A percentile compares a stretch with the other conserved stretches of the same genome.
phyloP scores from a whole-genome alignment of 2,113 vertebrate genomes.

The Aleadryas rufinucha region DNA sequence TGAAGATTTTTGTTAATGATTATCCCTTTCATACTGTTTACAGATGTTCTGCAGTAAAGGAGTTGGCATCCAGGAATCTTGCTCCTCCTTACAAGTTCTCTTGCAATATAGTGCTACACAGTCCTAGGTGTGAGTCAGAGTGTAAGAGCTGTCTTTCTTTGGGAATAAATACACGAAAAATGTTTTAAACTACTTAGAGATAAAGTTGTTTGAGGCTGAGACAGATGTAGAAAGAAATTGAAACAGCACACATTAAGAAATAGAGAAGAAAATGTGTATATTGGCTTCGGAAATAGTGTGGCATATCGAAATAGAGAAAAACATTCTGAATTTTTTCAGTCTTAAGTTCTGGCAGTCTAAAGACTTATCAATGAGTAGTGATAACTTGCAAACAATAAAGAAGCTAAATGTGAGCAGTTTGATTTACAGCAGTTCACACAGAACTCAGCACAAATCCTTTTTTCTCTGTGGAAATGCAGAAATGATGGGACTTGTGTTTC shows the following conservation, averaged over 20 bases:
- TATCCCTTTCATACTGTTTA: background rate
- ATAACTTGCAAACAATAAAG: background rate
- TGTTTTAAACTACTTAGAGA: background rate
- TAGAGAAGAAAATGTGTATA: background rate
- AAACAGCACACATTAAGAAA: background rate
- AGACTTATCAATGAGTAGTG: background rate
- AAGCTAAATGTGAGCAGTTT: background rate
- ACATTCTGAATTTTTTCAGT: background rate
- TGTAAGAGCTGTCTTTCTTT: background rate
- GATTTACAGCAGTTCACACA: background rate
- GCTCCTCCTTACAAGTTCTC: background rate
- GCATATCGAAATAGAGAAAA: background rate
- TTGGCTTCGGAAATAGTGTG: background rate
- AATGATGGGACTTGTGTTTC: background rate
- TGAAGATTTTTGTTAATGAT: background rate
- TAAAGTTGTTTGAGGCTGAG: background rate
- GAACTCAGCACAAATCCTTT: background rate
- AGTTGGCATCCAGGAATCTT: background rate
- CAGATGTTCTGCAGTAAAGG: background rate
- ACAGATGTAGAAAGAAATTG: background rate
- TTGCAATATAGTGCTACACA: background rate
- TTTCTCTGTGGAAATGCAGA: background rate
- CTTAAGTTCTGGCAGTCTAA: background rate
- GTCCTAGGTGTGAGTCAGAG: background rate
- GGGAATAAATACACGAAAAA: background rate